Conservation (phyloP, 2,888 invertebrate genomes). For the Galerucella nymphaeae region DNA sequence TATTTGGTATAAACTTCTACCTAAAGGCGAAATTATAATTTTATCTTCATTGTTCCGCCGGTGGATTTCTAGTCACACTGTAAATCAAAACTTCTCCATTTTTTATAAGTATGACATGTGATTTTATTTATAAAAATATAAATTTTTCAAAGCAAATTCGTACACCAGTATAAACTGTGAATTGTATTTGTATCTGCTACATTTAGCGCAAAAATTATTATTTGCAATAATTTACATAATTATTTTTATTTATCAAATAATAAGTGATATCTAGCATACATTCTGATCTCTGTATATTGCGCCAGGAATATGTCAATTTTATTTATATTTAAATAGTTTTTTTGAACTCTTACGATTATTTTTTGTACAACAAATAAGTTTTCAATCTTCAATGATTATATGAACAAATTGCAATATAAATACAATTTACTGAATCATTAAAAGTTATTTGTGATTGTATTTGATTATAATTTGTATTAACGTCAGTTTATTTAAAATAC, state of each 20-base stretch:
- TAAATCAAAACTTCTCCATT: neutral
- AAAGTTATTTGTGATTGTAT: conserved; percentile 10
- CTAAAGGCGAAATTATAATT: too few species aligned
- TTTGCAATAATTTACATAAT: neutral
- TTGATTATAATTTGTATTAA: neutral
- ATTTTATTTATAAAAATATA: conserved; percentile 5
- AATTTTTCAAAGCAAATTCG: neutral
- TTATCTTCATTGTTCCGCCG: too few species aligned
- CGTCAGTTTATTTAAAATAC: neutral
- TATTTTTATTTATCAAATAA: neutral
- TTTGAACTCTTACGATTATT: too few species aligned
- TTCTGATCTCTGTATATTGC: too few species aligned
- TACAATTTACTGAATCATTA: conserved; percentile 5
- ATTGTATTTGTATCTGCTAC: conserved; percentile 4
- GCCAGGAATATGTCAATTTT: too few species aligned
- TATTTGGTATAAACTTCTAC: too few species aligned
- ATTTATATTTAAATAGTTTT: too few species aligned
- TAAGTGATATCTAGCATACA: too few species aligned
- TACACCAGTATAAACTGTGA: neutral
- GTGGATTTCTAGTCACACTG: too few species aligned
- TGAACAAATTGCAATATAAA: conserved; percentile 15
- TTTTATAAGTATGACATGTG: neutral
- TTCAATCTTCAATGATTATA: neutral
- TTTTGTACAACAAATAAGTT: too few species aligned
- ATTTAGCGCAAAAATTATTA: neutral